These are phyloP conservation scores for Pantherophis alleghaniensis DNA, from an alignment of 2,797 vertebrate genomes.

Conservation along the genomic window DNA sequence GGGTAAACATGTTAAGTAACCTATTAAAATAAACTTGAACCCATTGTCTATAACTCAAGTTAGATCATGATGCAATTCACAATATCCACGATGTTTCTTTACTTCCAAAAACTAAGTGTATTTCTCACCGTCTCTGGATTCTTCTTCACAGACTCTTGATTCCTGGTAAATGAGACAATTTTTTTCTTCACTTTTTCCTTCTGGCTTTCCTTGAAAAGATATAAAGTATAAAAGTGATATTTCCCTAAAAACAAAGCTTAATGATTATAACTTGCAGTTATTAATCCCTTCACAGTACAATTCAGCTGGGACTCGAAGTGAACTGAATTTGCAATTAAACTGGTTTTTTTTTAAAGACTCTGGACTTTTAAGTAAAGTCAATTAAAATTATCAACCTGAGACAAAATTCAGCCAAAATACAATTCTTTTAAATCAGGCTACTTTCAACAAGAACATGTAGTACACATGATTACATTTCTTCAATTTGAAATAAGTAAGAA, in stretches of 20 bases:
- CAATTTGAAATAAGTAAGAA: neutral
- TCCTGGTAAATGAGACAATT: constrained; percentile 54
- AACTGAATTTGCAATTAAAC: neutral
- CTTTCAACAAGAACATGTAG: neutral
- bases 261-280: neutral
- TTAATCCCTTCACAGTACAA: neutral
- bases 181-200: constrained; percentile 53
- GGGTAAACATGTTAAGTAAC: neutral
- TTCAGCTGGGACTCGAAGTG: neutral
- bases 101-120: neutral
- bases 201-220: constrained; percentile 60
- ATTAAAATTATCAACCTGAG: neutral
- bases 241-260: neutral
- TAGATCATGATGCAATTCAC: neutral
- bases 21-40: neutral
- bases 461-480: neutral
- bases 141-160: constrained; percentile 37
- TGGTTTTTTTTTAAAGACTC: neutral
- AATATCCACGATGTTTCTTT: neutral
- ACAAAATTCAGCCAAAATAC: neutral
- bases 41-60: neutral
- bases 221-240: constrained; percentile 39
- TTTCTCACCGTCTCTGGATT: constrained; percentile 65
- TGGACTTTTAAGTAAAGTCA: neutral
- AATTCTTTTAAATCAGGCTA: neutral